Conservation (phyloP, 2,888 invertebrate species). For the Melolontha melolontha region DNA sequence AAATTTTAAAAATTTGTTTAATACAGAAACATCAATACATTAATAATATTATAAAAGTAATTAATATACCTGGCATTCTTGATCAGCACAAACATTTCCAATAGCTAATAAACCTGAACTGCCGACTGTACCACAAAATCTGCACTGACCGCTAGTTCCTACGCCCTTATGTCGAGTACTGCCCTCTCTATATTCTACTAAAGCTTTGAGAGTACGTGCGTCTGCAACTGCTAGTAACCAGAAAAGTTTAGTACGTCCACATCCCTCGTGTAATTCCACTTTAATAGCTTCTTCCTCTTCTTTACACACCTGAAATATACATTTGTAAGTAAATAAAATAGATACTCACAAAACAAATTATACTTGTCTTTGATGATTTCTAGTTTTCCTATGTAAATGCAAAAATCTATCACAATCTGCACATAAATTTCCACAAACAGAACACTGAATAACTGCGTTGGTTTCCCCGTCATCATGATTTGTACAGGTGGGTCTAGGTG, state of each 20-base stretch:
- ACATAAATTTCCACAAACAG: constrained; percentile 91
- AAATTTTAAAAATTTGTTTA: constrained; percentile 22
- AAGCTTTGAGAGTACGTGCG: constrained; percentile 89
- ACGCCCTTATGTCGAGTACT: constrained; percentile 54
- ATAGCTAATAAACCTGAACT: constrained; percentile 88
- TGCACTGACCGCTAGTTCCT: constrained; percentile 77
- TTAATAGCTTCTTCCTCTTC: constrained; percentile 96
- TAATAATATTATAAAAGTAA: neutral
- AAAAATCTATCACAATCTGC: constrained; percentile 96
- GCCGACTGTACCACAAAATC: constrained; percentile 91
- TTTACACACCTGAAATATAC: constrained; percentile 81
- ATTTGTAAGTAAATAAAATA: constrained; percentile 6
- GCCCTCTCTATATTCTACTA: constrained; percentile 91
- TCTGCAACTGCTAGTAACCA: constrained; percentile 96
- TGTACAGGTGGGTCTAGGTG: constrained; percentile 84
- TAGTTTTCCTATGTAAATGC: constrained; percentile 89
- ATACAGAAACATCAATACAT: constrained; percentile 5
- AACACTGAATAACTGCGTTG: constrained; percentile 92
- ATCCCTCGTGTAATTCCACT: constrained; percentile 96
- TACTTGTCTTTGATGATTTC: constrained; percentile 86
- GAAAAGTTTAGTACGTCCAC: constrained; percentile 94
- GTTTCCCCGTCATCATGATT: constrained; percentile 98
- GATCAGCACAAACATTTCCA: constrained; percentile 93
- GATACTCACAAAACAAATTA: constrained; percentile 35
- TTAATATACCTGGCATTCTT: constrained; percentile 84